These are phyloP conservation scores for Halichoerus grypus DNA, from an alignment of 2,113 vertebrate genomes.

Conservation along the genomic window DNA sequence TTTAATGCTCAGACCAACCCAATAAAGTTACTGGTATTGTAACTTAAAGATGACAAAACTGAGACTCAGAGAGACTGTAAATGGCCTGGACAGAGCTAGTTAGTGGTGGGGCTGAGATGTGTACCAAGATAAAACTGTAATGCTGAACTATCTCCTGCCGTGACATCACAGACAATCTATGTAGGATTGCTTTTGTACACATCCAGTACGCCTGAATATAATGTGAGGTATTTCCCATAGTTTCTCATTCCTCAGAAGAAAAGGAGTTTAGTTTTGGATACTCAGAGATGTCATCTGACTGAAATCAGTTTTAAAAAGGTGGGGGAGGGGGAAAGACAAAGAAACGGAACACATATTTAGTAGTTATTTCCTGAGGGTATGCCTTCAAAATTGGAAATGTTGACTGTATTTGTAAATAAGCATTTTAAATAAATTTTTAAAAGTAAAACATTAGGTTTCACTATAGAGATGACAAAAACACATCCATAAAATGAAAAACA, in stretches of 20 bases:
- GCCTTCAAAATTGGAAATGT: background rate
- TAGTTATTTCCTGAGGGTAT: background rate
- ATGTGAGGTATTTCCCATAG: background rate
- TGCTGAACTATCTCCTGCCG: background rate
- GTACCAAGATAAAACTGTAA: background rate
- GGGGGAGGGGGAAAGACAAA: background rate
- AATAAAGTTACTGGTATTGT: background rate
- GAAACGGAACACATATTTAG: background rate
- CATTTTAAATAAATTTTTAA: background rate
- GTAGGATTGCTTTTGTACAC: background rate
- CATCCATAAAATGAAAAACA: background rate
- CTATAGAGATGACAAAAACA: background rate
- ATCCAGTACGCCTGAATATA: background rate
- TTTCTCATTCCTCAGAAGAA: background rate
- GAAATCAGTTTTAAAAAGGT: background rate
- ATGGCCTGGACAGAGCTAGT: background rate
- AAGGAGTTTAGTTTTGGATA: background rate
- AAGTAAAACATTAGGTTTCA: background rate
- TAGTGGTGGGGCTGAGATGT: background rate
- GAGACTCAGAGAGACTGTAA: background rate
- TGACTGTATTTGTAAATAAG: constrained; percentile 26
- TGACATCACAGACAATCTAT: background rate
- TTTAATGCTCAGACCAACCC: background rate
- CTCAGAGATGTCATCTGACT: background rate
- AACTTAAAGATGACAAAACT: background rate